A percentile compares a stretch with the other conserved stretches of the same genome.
Conservation (phyloP, 2,888 invertebrate species). For the Ormia ochracea region DNA sequence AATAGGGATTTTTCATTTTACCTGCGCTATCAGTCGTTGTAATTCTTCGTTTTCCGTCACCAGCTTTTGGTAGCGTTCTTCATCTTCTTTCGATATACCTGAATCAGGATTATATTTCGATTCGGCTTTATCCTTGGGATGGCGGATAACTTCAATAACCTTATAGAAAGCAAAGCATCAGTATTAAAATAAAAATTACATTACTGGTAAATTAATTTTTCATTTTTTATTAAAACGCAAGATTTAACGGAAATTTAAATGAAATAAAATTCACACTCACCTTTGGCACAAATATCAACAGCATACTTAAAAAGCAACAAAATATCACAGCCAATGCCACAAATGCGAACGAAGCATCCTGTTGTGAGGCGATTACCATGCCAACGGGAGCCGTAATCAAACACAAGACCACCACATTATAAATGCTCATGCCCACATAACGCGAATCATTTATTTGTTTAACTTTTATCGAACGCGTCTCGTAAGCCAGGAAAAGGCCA, state of each 20-base stretch:
- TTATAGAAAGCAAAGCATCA: constrained; percentile 41
- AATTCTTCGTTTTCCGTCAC: constrained; percentile 97
- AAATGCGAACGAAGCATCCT: constrained; percentile 98
- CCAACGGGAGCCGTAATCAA: constrained; percentile 98
- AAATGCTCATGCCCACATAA: constrained; percentile 99
- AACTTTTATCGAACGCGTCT: constrained; percentile 97
- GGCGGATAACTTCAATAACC: constrained; percentile 93
- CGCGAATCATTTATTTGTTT: constrained; percentile 98
- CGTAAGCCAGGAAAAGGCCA: constrained; percentile 98
- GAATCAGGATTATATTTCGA: constrained; percentile 91
- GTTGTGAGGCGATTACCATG: constrained; percentile 97
- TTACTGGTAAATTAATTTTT: no score
- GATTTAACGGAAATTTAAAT: background rate
- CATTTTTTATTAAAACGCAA: background rate
- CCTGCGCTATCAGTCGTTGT: constrained; percentile 95
- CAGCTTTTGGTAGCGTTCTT: constrained; percentile 94
- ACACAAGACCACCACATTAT: constrained; percentile 98
- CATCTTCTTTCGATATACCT: constrained; percentile 91
- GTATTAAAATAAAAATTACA: constrained; percentile 67
- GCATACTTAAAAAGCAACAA: constrained; percentile 98
- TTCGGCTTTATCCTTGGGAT: constrained; percentile 91
- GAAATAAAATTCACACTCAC: constrained; percentile 79
- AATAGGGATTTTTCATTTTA: no score
- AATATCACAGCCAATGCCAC: constrained; percentile 97
- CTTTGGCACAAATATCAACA: constrained; percentile 98